A percentile compares a stretch with the other conserved stretches of the same genome.
phyloP scores from a whole-genome alignment of 2,113 vertebrate genomes.

The Trichomycterus rosablanca region DNA sequence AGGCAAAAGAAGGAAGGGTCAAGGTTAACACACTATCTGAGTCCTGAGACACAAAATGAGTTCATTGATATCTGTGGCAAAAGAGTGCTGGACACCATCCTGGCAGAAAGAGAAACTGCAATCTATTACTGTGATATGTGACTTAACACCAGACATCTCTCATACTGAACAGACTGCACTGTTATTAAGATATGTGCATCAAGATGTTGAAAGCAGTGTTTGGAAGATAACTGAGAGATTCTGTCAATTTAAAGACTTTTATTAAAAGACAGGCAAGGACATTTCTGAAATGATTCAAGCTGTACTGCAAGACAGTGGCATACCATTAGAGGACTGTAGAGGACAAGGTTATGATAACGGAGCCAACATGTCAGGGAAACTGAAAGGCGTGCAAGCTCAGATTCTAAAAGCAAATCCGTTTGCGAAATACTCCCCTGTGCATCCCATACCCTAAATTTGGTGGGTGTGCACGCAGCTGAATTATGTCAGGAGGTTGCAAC shows the following conservation, averaged over 20 bases:
- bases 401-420: not conserved
- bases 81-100: slow-evolving; percentile 17
- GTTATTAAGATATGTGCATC: no score
- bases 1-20: slow-evolving; percentile 28
- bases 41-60: slow-evolving; percentile 27
- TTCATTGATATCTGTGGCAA: slow-evolving; percentile 27
- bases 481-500: no score
- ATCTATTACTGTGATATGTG: no score
- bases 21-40: slow-evolving; percentile 21
- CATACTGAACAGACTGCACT: no score
- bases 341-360: not conserved
- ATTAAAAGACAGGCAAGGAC: not conserved
- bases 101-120: not conserved
- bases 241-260: not conserved
- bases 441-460: not conserved
- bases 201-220: no score
- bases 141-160: no score
- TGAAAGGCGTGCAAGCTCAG: not conserved
- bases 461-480: not conserved
- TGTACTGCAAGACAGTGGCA: no score
- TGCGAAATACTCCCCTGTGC: not conserved
- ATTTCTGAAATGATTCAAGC: no score
- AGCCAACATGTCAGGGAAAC: not conserved
- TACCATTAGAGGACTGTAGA: not conserved
- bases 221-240: no score